Base-by-base conservation (phyloP, 2,888 invertebrate genomes). In the Zelleria hepariella region DNA sequence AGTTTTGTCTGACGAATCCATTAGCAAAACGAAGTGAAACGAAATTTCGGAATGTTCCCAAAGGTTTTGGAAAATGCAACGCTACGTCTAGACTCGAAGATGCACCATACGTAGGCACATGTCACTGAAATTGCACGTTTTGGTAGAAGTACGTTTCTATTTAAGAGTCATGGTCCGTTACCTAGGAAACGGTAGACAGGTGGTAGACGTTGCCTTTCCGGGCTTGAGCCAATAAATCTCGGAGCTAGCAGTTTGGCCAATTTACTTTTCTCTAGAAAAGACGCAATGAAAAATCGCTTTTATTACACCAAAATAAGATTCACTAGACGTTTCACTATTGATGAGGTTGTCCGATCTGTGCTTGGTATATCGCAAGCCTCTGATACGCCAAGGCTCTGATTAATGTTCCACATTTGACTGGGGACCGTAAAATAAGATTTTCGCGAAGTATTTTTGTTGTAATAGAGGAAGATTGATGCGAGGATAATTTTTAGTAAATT, bases 171-270 rank as follows among this genome's bases (percentile, higher is more conserved):
- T 20, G 32, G 32, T 62, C 53, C 55, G 59, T 51, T 60, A 61
- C 61, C 59, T 60, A 61, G 55, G 55, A 58, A 27, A 54, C 63
- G 66, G 66, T 67, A 79, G 82, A 83, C 83, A 81, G 82, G 80
- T 79, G 75, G 78, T 71, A 81, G 82, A 80, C 80, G 73, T 65
- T 70, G 68, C 72, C 70, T 69, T 69, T 70, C 71, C 72, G 73
- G 70, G 71, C 68, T 67, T 65, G 66, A 69, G 77, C 76, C 80
- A 78, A 81, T 82, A 83, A 83, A 83, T 83, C 82, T 78, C 74
- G 18, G 58, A 63, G 70, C 74, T 75, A 73, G 15, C 76, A 55
- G 27, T 55, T 32, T 21, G 55, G 21, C 10, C 18, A 54, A 54
- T 25, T 54, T 54, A 55, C 55, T 55, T 32, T 32, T 8, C 18